Conservation (phyloP, 2,888 invertebrate genomes). For the Rhaphigaster nebulosa region DNA sequence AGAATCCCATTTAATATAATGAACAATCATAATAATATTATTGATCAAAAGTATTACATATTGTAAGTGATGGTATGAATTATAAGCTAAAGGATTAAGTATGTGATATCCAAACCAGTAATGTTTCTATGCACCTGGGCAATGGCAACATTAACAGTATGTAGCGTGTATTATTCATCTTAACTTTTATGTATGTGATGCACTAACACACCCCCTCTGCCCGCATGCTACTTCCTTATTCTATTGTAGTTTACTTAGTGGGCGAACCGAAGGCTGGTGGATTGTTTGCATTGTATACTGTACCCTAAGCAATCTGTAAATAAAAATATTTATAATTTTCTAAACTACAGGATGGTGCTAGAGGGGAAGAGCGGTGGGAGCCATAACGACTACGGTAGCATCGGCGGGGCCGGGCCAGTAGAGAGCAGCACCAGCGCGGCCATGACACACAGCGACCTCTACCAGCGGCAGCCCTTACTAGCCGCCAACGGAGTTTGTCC, state of each 20-base stretch:
- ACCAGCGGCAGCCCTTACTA: constrained; percentile 75
- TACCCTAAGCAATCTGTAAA: background rate
- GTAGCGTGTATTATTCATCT: background rate
- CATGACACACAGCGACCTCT: constrained; percentile 71
- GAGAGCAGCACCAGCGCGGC: constrained; percentile 68
- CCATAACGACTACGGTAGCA: constrained; percentile 76
- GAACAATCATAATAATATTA: no score
- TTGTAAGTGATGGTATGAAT: no score
- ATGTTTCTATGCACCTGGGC: no score
- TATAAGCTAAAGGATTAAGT: no score
- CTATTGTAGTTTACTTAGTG: background rate
- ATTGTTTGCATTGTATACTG: background rate
- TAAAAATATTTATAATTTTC: constrained; percentile 56
- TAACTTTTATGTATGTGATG: background rate
- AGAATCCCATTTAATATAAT: no score
- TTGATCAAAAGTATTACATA: no score
- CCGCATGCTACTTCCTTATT: background rate
- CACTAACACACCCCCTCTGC: background rate
- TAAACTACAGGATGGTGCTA: constrained; percentile 75
- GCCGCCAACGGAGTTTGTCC: constrained; percentile 56
- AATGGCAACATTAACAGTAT: background rate
- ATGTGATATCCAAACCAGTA: no score
- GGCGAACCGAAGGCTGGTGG: background rate
- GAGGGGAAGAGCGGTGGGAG: constrained; percentile 74
- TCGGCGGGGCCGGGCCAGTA: constrained; percentile 68